phyloP scores from a whole-genome alignment of 2,888 invertebrate genomes.

The Philaethria dido region DNA sequence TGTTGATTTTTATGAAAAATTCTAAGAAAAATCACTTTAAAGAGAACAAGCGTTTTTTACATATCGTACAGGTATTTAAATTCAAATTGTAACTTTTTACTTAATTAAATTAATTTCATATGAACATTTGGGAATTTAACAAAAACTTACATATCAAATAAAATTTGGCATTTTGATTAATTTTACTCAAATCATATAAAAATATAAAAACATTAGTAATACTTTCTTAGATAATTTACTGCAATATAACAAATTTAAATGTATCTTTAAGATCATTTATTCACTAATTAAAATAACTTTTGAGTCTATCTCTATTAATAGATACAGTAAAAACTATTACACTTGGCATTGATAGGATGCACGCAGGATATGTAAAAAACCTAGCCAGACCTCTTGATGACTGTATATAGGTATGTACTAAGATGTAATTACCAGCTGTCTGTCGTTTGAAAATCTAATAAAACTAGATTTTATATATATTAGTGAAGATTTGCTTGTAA shows the following conservation, averaged over 20 bases:
- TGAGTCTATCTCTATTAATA: background rate
- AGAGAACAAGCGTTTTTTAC: no score
- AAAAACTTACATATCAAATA: background rate
- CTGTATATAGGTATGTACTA: conserved; percentile 10
- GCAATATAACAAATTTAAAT: background rate
- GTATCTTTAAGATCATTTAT: background rate
- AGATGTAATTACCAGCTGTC: no score
- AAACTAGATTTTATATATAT: conserved; percentile 10
- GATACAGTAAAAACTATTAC: conserved; percentile 8
- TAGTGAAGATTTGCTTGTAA: background rate
- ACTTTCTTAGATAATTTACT: background rate
- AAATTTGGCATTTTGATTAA: background rate
- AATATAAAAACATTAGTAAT: no score
- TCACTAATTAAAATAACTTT: conserved; percentile 1
- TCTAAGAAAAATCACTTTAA: no score
- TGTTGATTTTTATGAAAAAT: no score
- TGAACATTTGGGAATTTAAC: no score
- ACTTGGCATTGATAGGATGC: no score
- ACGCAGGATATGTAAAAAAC: conserved; percentile 20
- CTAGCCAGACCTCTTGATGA: conserved; percentile 4
- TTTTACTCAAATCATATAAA: no score
- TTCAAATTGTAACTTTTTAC: no score
- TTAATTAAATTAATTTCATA: no score
- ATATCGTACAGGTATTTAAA: no score
- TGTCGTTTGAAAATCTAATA: conserved; percentile 11